A percentile compares a stretch with the other conserved stretches of the same genome.
These are phyloP conservation scores for Cyclura pinguis DNA, from an alignment of 2,797 vertebrate genomes.

Conservation along the genomic window DNA sequence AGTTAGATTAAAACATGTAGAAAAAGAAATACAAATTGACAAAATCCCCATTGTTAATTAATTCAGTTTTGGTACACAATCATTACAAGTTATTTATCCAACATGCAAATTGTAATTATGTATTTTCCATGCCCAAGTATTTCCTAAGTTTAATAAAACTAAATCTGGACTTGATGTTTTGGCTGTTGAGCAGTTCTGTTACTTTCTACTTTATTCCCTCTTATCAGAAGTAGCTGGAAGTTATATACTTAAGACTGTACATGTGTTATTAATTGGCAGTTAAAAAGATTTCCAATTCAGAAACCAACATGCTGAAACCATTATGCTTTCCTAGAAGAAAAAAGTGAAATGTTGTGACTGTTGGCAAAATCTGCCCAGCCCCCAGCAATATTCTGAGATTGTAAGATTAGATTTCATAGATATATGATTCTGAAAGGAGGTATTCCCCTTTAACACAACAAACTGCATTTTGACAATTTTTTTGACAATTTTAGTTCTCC, in stretches of 20 bases:
- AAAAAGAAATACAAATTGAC: not conserved
- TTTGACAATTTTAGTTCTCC: no score
- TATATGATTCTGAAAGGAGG: not conserved
- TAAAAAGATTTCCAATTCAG: not conserved
- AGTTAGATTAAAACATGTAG: slow-evolving; percentile 11
- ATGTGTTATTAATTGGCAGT: no score
- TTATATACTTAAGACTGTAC: not conserved
- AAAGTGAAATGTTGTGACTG: not conserved
- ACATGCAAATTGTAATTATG: not conserved
- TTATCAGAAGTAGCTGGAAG: not conserved
- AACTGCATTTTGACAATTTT: no score
- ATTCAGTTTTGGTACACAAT: not conserved
- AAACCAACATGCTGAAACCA: not conserved
- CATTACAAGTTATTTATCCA: not conserved
- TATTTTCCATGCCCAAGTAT: not conserved
- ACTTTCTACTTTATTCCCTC: not conserved
- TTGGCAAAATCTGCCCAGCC: not conserved
- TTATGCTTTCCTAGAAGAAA: not conserved
- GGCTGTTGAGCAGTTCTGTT: not conserved
- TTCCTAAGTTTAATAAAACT: not conserved
- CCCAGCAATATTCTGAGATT: not conserved
- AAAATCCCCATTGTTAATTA: not conserved
- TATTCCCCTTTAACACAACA: no score
- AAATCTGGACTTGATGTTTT: not conserved
- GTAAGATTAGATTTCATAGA: not conserved